Evolutionary conservation across 1,140 invertebrate species (phyloP).

Genomic region (Polyergus mexicanus): DNA sequence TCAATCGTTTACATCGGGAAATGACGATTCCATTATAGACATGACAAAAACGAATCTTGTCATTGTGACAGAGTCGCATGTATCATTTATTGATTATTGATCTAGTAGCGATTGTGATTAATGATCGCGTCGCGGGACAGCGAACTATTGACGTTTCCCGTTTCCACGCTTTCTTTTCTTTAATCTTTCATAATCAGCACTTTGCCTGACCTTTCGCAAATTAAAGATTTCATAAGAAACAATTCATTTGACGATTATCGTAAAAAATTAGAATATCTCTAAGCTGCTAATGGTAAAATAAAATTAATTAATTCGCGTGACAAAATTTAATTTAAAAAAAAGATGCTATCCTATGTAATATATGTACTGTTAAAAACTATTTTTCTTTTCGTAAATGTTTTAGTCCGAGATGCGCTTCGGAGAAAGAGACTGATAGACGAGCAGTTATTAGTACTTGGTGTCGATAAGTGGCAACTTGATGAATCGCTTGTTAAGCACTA

Average conservation of each 20-base stretch:
- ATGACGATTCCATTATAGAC: constrained; percentile 8
- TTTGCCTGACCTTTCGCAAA: not conserved
- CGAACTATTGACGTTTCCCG: constrained; percentile 14
- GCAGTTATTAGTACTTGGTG: constrained; percentile 21
- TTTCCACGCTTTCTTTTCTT: constrained; percentile 8
- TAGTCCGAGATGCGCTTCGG: not conserved
- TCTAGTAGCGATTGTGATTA: constrained; percentile 46
- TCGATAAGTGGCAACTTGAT: constrained; percentile 38
- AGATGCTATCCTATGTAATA: not conserved
- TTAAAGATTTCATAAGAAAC: not conserved
- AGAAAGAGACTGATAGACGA: constrained; percentile 47
- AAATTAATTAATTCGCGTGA: not conserved
- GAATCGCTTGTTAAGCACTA: constrained; percentile 40
- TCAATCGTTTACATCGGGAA: not conserved
- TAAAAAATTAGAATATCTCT: not conserved
- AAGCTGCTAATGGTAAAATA: not conserved
- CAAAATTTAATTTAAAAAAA: not conserved
- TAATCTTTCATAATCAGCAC: not conserved
- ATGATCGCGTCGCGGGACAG: constrained; percentile 18
- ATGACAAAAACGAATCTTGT: constrained; percentile 41
- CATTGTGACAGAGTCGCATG: constrained; percentile 13
- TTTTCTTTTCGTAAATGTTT: not conserved
- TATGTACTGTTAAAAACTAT: too few relatives aligned
- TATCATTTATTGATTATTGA: constrained; percentile 47
- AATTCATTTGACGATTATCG: not conserved